Base-by-base conservation (phyloP, 2,888 invertebrate genomes). In the Sphaerophoria rueppellii region DNA sequence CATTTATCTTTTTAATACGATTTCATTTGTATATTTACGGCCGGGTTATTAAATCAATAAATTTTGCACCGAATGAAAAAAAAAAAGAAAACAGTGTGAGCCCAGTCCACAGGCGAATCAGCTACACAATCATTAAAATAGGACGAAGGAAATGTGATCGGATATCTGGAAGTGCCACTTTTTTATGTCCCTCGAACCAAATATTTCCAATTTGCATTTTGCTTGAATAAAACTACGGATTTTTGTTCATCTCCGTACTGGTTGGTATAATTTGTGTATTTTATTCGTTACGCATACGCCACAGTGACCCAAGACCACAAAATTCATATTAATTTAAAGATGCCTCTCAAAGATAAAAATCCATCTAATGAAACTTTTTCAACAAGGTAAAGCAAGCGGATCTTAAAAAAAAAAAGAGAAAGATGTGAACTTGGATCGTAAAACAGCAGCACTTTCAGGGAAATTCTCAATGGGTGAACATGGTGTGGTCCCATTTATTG, bases 1-100 rank as follows among this genome's bases (percentile, higher is more conserved):
- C 85, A 87, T 87, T 87, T 87, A 87, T 87, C 86, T 87, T 86
- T 81, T 87, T 87, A 87, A 87, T 87, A 87, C 87, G 86, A 87
- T 87, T 87, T 86, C 86, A 87, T 87, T 87, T 87, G 87, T 87
- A 87, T 87, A 87, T 87, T 87, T 87, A 87, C 82, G 87, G 85
- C 86, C 70, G 85, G 86, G 87, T 87, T 87, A 87, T 87, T 87
- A 87, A 87, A 87, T 87, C 87, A 87, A 87, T 87, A 87, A 87
- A 87, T 87, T 87, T 81, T 73, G 74, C 61, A 32, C 57, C 35
- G 43, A 73, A 73, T 63, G 46, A 40, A 32, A 58, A 50, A 11
- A 70, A 65, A 70, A 72, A 37, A 72, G 52, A 67, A 16, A 40
- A 37, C 11, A 63, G 9, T 12, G 35, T 40, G 14, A 48, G 37